Evolutionary conservation across 2,888 invertebrate genomes (phyloP), one percentile per base, ranked within the genome.

Genomic region (Tanytarsus gracilentus): DNA sequence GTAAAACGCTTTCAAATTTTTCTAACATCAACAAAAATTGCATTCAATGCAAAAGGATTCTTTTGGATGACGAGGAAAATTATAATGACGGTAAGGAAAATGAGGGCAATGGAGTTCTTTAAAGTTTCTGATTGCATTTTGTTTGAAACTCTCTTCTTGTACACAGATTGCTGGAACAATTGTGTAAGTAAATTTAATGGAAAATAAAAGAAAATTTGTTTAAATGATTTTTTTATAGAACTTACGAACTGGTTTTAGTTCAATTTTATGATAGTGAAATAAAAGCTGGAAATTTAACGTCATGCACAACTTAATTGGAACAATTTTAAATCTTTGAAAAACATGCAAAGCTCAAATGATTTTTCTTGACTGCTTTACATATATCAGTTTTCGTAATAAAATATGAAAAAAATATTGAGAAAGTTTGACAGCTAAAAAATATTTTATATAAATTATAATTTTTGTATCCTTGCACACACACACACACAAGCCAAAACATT

Each of bases 61-160:
- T 49, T 49, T 25, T 14, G 11, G 26, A 49, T 49, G 49, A 49
- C 49, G 21, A 49, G 27, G 9, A 14, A 27, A 49, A 26, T 49
- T 6, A 49, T 49, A 25, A 26, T 49, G 49, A 49, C 49, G 11
- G 49, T 49, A 49, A 49, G n/a, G n/a, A n/a, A n/a, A n/a, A n/a
- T n/a, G n/a, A n/a, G n/a, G n/a, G n/a, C n/a, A n/a, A n/a, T n/a
- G 40, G n/a, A 40, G 8, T 16, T 40, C 6, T 18, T 40, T 40
- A 40, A 30, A 30, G 4, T 30, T n/a, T 3, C 2, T 30, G 2
- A 30, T 3, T 36, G 5, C 14, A 9, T 36, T 36, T 16, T 7
- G 2, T 30, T 36, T 36, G 14, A 14, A 30, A 11, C 16, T 33
- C 9, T 44, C 6, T 23, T 21, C 21, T 1, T 2, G n/a, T 40